These are phyloP conservation scores for Luffia ferchaultella DNA, from an alignment of 2,888 invertebrate genomes.

Conservation along the genomic window DNA sequence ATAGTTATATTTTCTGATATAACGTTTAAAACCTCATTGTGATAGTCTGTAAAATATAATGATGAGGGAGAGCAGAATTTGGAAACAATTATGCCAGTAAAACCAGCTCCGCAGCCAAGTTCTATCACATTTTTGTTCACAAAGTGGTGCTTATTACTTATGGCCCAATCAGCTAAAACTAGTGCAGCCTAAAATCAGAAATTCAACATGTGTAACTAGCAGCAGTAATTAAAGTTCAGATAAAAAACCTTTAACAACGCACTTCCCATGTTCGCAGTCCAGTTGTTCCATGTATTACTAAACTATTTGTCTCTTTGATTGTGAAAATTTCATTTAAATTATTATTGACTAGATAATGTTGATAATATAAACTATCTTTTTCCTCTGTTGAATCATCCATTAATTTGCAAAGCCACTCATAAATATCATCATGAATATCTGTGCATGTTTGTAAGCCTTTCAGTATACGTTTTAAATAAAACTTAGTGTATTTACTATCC, in stretches of 20 bases:
- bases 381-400: slow-evolving; percentile 36
- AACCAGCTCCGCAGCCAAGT: slow-evolving; percentile 80
- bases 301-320: slow-evolving; percentile 73
- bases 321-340: slow-evolving; percentile 49
- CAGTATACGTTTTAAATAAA: slow-evolving; percentile 73
- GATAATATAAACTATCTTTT: slow-evolving; percentile 54
- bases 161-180: slow-evolving; percentile 75
- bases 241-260: too few species aligned
- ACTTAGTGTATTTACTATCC: slow-evolving; percentile 66
- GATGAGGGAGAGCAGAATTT: slow-evolving; percentile 59
- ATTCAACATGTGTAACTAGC: too few species aligned
- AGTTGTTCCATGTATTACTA: slow-evolving; percentile 81
- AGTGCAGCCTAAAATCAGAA: slow-evolving; percentile 75
- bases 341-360: slow-evolving; percentile 67
- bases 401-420: slow-evolving; percentile 61
- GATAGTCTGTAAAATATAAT: slow-evolving; percentile 75
- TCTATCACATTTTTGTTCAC: slow-evolving; percentile 70
- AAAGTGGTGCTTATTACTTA: slow-evolving; percentile 60
- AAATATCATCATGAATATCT: slow-evolving; percentile 74
- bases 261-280: slow-evolving; percentile 84
- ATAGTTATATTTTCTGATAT: slow-evolving; percentile 69
- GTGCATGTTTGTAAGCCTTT: slow-evolving; percentile 58
- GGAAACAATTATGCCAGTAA: slow-evolving; percentile 72
- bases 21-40: slow-evolving; percentile 69
- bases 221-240: too few species aligned